Base-by-base conservation (phyloP, 1,140 invertebrate species). In the Ips nitidus region DNA sequence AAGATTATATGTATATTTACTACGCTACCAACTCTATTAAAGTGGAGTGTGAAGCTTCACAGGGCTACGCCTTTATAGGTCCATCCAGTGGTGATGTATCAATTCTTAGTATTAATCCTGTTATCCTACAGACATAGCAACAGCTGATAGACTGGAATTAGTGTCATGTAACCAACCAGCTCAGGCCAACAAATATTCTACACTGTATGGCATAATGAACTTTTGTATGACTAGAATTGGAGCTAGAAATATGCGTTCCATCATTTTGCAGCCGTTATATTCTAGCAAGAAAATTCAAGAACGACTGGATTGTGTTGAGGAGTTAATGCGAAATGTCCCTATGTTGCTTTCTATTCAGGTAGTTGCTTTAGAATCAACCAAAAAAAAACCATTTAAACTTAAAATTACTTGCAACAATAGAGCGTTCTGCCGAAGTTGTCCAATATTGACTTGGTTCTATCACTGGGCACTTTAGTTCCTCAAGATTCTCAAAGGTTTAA, bases 21-120 rank as follows among this genome's bases (percentile, higher is more conserved):
- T 94, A 92, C 82, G 86, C 88, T 3, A 86, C 88, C 52, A 86
- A 89, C 75, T 92, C 93, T 0, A 80, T 97, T 52, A 91, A 90
- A 81, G 85, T 97, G 55, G 86, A 91, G 69, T 97, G 92, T 81
- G 88, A 91, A 79, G 89, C 88, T 40, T 89, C 91, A 45, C 89
- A 94, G 81, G 88, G 94, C 71, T 90, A 89, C n/a, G 91, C 91
- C 75, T 84, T 91, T 72, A 94, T 98, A 76, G 93, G 93, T 94
- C 85, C 75, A 50, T 50, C 22, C 22, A 8, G 7, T 50, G 47
- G 47, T 2, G 22, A 50, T 50, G 1, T 36, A 66, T 43, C 22
- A 43, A 36, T 41, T 22, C 22, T 22, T 22, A 22, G 22, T 22
- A 22, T 22, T 22, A 22, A 22, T 22, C 22, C 4, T 2, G 1